phyloP scores from a whole-genome alignment of 2,888 invertebrate species.

The Strigamia crassipes region DNA sequence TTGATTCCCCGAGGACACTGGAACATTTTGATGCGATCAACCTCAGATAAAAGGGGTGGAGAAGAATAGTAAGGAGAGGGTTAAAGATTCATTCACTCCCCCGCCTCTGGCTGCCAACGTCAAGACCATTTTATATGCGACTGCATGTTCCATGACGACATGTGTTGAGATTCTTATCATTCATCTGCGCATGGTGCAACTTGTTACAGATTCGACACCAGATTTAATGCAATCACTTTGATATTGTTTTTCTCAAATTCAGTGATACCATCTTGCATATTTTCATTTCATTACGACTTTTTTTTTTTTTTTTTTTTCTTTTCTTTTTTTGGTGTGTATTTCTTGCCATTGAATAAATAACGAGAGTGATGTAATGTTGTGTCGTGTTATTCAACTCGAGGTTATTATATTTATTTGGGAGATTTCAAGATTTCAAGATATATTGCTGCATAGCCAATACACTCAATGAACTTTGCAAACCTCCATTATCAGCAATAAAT shows the following conservation, averaged over 20 bases:
- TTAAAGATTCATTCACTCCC: conserved; percentile 42
- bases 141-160: conserved; percentile 32
- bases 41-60: conserved; percentile 39
- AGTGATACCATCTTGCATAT: neutral
- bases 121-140: conserved; percentile 35
- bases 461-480: conserved; percentile 17
- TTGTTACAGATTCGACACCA: conserved; percentile 24
- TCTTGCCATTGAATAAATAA: no score
- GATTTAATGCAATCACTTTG: conserved; percentile 37
- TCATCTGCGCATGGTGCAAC: conserved; percentile 33
- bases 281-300: neutral
- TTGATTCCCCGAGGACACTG: conserved; percentile 6
- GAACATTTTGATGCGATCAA: conserved; percentile 35
- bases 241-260: conserved; percentile 5
- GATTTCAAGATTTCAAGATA: neutral
- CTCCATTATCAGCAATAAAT: conserved; percentile 35
- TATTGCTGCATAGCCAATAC: conserved; percentile 7
- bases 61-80: conserved; percentile 33
- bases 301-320: neutral
- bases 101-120: conserved; percentile 34
- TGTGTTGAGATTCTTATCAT: conserved; percentile 35
- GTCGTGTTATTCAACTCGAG: neutral
- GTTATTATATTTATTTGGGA: neutral
- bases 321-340: neutral
- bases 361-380: neutral